Evolutionary conservation across 2,888 invertebrate species (phyloP).

Genomic region (Lasiommata megera): DNA sequence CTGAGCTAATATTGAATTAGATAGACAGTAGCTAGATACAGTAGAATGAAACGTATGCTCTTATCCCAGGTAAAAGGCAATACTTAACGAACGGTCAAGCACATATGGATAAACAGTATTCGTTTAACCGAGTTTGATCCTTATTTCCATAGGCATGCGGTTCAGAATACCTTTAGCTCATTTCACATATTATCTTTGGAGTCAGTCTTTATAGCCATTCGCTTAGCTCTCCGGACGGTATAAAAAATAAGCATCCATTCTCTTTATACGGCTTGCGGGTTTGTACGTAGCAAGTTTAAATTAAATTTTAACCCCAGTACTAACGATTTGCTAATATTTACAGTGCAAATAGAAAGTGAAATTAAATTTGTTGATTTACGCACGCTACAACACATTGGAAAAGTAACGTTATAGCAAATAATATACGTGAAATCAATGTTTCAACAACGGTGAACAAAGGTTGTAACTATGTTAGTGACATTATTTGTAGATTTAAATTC

Average conservation of each 20-base stretch:
- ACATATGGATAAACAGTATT: conserved; percentile 29
- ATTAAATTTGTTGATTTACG: neutral
- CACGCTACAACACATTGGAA: neutral
- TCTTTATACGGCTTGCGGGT: conserved; percentile 29
- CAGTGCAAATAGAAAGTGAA: conserved; percentile 14
- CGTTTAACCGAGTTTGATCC: conserved; percentile 31
- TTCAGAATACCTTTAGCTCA: conserved; percentile 6
- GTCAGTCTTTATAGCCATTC: conserved; percentile 31
- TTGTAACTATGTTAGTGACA: too few relatives aligned
- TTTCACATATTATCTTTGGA: conserved; percentile 28
- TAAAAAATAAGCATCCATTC: conserved; percentile 38
- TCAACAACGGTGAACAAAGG: too few relatives aligned
- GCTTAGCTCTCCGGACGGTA: conserved; percentile 34
- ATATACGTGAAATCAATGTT: too few relatives aligned
- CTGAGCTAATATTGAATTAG: conserved; percentile 32
- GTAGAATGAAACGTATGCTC: conserved; percentile 31
- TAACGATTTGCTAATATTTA: conserved; percentile 24
- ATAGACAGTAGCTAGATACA: conserved; percentile 29
- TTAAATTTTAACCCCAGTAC: conserved; percentile 29
- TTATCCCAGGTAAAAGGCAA: conserved; percentile 44
- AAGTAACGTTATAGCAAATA: too few relatives aligned
- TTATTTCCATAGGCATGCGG: conserved; percentile 7
- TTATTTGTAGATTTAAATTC: too few relatives aligned
- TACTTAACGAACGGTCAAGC: conserved; percentile 45
- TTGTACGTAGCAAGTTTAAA: conserved; percentile 29